Evolutionary conservation across 2,888 invertebrate species (phyloP), one percentile per base, ranked within the genome.

Genomic region (Nephrocerus scutellatus): DNA sequence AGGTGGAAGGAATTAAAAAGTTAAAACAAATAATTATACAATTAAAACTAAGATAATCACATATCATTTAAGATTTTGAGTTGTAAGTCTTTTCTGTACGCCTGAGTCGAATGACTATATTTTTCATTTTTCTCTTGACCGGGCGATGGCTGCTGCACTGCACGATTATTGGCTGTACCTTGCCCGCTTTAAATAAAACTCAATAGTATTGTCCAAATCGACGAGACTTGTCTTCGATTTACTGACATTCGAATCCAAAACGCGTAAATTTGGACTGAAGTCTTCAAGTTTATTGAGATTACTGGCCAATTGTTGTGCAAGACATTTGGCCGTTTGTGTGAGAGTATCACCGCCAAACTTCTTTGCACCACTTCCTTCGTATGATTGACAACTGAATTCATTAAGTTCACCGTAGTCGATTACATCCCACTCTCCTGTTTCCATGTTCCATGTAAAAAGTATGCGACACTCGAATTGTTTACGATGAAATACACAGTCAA

Each of bases 391-490:
- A 15, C 50, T 48, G 20, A 56, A 47, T 48, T 69, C 67, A 15
- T 56, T 54, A 0, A 69, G 48, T 32, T 68, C 62, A 3, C 69
- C 69, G 47, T 65, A 68, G 42, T 69, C 67, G 2, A 69, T 46
- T 3, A 69, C 62, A 40, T 65, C 59, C 67, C 68, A 68, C 36
- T 60, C 60, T 2, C 68, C 68, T 8, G 55, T 49, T 36, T 62
- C 61, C 59, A 68, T 66, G 35, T 69, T 66, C 69, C 69, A 69
- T 7, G 63, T 60, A 37, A 68, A 69, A 3, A 69, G 55, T 20
- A 67, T 64, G 3, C 65, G 63, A 36, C 67, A 66, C 37, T 69
- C 68, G 40, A 61, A 69, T 39, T 64, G 63, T 2, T 60, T 60
- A 1, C 64, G 58, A 49, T 69, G 68, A 30, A 62, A 62, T 3